Base-by-base conservation (phyloP, 2,797 vertebrate genomes). In the Falco columbarius region DNA sequence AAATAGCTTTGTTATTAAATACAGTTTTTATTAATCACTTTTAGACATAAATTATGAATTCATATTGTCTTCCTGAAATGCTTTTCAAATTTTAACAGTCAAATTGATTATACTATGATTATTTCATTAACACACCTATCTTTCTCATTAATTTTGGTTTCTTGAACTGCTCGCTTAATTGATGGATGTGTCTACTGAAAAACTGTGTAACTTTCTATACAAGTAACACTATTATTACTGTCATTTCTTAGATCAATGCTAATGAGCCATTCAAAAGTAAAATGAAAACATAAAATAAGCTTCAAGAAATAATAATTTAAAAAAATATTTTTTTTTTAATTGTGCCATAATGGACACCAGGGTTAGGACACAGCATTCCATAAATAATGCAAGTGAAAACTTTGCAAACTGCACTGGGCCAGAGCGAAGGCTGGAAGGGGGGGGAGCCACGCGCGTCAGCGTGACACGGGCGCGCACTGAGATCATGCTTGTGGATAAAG, bases 81-180 rank as follows among this genome's bases (percentile, higher is more conserved):
- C 98, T 98, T 98, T 98, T 98, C 97, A 98, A 98, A 98, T 98
- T 98, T 98, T 98, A 98, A 98, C 98, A 98, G 98, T 98, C 98
- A 98, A 98, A 98, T 98, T 98, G 98, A 98, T 98, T 98, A 98
- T 98, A 98, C 98, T 98, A 98, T 98, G 98, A 98, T 98, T 98
- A 98, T 98, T 98, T 98, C 98, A 98, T 98, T 98, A 98, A 98
- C 98, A 98, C 98, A 98, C 98, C 98, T 98, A 98, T 98, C 98
- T 98, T 98, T 98, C 98, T 98, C 98, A 98, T 98, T 98, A 98
- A 98, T 98, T 98, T 98, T 97, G 98, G 98, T 97, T 98, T 98
- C 98, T 98, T 58, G 15, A 96, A 98, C 97, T 97, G 97, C 97
- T 98, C 91, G 73, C 97, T 98, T 98, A 98, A 98, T 98, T 98